Percentiles rank a stretch among this genome's conserved stretches.
Conservation (phyloP, 2,888 invertebrate genomes). For the Cheilosia vulpina region DNA sequence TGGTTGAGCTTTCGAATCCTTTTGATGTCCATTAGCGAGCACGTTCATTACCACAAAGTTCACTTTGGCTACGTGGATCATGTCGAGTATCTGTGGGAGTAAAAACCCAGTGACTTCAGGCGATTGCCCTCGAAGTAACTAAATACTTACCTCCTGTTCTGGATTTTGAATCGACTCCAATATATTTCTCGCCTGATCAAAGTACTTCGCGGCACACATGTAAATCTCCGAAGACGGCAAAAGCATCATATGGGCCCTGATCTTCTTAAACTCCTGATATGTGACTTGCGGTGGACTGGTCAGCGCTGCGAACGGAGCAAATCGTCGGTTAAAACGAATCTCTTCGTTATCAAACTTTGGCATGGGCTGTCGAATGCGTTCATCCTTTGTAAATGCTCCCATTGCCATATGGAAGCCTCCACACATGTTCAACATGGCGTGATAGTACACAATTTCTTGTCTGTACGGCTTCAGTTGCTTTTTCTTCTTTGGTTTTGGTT, state of each 20-base stretch:
- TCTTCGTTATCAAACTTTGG: slow-evolving; percentile 96
- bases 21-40: slow-evolving; percentile 95
- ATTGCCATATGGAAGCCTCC: slow-evolving; percentile 98
- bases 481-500: slow-evolving; percentile 84
- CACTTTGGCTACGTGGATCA: slow-evolving; percentile 96
- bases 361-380: slow-evolving; percentile 92
- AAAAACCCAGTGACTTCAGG: neutral
- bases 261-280: slow-evolving; percentile 94
- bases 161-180: slow-evolving; percentile 92
- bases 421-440: slow-evolving; percentile 96
- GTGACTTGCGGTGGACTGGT: slow-evolving; percentile 95
- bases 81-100: slow-evolving; percentile 88
- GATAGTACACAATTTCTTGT: slow-evolving; percentile 93
- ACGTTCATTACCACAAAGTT: slow-evolving; percentile 98
- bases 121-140: neutral
- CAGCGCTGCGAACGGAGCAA: slow-evolving; percentile 94
- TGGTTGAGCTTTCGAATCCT: slow-evolving; percentile 92
- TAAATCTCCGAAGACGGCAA: slow-evolving; percentile 87
- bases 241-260: slow-evolving; percentile 88
- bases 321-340: slow-evolving; percentile 97
- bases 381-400: slow-evolving; percentile 94
- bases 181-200: slow-evolving; percentile 94
- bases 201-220: slow-evolving; percentile 94
- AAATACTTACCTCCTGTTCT: slow-evolving; percentile 88
- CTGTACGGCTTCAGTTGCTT: slow-evolving; percentile 90